Evolutionary conservation across 2,888 invertebrate genomes (phyloP).

Genomic region (Gisinianus flammeolus): DNA sequence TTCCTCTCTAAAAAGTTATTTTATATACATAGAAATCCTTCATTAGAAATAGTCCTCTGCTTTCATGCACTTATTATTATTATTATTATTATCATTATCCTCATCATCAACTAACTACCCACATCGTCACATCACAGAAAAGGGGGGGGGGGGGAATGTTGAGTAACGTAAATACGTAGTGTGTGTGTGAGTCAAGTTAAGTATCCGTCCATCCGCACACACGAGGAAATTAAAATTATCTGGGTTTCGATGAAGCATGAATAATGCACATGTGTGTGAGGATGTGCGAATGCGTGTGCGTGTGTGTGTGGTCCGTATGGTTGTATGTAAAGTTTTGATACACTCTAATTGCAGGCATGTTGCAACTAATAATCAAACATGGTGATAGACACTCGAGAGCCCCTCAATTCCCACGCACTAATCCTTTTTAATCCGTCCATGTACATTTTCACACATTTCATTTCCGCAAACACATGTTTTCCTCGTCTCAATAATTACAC

Average conservation of each 20-base stretch:
- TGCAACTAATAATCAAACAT: neutral
- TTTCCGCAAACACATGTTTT: neutral
- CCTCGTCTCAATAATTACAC: slow-evolving; percentile 15
- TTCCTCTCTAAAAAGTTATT: no score
- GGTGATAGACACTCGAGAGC: neutral
- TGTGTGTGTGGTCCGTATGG: neutral
- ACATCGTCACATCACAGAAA: no score
- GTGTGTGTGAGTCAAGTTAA: no score
- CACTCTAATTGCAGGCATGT: neutral
- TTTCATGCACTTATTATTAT: no score
- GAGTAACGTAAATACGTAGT: no score
- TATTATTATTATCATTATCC: no score
- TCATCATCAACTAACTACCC: no score
- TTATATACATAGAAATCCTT: no score
- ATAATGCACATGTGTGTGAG: neutral
- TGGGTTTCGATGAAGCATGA: neutral
- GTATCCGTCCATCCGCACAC: no score
- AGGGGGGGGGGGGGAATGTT: no score
- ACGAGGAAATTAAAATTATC: neutral
- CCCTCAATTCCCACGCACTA: neutral
- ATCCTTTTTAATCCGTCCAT: neutral
- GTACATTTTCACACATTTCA: neutral
- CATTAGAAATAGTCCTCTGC: no score
- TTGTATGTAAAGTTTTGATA: neutral
- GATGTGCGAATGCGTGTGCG: neutral